Base-by-base conservation (phyloP, 2,113 vertebrate species). In the Anser cygnoides region DNA sequence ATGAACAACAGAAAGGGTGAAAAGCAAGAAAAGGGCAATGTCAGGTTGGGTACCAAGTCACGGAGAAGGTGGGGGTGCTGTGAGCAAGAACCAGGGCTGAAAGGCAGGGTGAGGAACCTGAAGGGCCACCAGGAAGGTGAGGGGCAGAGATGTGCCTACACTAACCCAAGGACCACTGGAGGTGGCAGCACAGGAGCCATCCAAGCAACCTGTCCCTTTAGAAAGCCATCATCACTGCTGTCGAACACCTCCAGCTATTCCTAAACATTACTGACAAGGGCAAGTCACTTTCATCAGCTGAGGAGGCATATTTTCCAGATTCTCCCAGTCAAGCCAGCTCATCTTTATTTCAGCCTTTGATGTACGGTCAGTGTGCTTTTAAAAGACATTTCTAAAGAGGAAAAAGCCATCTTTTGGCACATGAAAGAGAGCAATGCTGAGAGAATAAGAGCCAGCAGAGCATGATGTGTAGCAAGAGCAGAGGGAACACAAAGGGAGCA, bases 291-390 rank as follows among this genome's bases (percentile, higher is more conserved):
- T 87, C 86, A 87, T 85, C 89, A 83, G 58, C 46, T 43, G 81
- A 96, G 63, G 29, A 84, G 7, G 13, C 8, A 18, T 55, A 79
- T 82, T 95, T 87, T 85, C 90, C 80, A 94, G 37, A 72, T 75
- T 89, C 70, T 89, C 66, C 84, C 50, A 76, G 89, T 73, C 66
- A 91, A 89, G 76, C 44, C 67, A 92, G 81, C 66, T 91, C 70
- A 68, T 71, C 50, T 91, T 89, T 84, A 92, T 87, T 92, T 89
- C 71, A 55, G 14, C 75, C 87, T 96, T 94, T 97, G 95, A 96
- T 91, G 70, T 79, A 43, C 93, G 35, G n/a, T 50, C 54, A 89
- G 58, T 35, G 57, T 79, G 66, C 26, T 92, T 95, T 93, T 93
- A 95, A 90, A 49, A 89, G 57, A 61, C 13, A 25, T 91, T 92